Base-by-base conservation (phyloP, 2,797 vertebrate species). In the Gadopsis marmoratus region DNA sequence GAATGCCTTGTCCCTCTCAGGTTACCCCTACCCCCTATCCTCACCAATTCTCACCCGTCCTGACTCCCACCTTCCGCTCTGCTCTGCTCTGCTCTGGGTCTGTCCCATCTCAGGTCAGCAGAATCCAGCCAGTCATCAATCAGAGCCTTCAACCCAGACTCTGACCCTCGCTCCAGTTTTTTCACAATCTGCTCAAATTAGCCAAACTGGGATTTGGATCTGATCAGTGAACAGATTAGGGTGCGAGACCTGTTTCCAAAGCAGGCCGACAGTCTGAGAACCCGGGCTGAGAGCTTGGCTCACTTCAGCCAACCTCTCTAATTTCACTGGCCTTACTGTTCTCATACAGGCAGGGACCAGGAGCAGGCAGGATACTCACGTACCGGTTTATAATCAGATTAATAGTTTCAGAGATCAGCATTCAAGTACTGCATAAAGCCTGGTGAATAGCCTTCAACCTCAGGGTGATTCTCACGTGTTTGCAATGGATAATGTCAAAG, bases 1-100 rank as follows among this genome's bases (percentile, higher is more conserved):
- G 94, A 96, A 96, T 95, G 94, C 88, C 88, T 89, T 35, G 69
- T 81, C 80, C 87, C 86, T 94, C 94, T 96, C 94, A 79, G 85
- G 91, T 96, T 95, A 93, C 95, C 82, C 76, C 43, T 77, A 77
- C 54, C 74, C 80, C 88, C 84, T 85, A 76, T 88, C 86, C 81
- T 76, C 75, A 55, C 81, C 74, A 71, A 83, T 82, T 83, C 86
- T 86, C 81, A 83, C 79, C 80, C 83, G 64, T 87, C 75, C 80
- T 79, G 71, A 88, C 86, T 91, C 89, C 71, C 77, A 79, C 79
- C 70, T 71, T 87, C 87, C 86, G 71, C 82, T 71, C 71, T 4
- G 66, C 78, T 81, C 13, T 31, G 51, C 67, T 35, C 6, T 29
- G 53, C 59, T 51, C 29, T 0, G 33, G 33, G 26, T 77, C 62